These are phyloP conservation scores for Leistus spinibarbis DNA, from an alignment of 2,888 invertebrate genomes.

Conservation along the genomic window DNA sequence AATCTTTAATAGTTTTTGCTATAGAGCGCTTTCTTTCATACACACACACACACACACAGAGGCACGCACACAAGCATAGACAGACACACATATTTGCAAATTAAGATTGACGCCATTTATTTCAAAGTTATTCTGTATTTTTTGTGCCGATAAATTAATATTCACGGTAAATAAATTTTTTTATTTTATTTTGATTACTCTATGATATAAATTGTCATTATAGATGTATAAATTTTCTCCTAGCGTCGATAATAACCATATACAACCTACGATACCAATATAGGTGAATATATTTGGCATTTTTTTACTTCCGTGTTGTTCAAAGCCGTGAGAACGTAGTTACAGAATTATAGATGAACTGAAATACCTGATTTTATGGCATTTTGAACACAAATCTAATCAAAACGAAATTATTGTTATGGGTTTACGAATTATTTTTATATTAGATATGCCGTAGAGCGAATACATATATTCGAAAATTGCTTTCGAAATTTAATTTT, in stretches of 20 bases:
- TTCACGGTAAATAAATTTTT: slow-evolving; percentile 26
- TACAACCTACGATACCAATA: slow-evolving; percentile 21
- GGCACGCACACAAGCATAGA: too few relatives aligned
- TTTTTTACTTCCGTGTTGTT: slow-evolving; percentile 27
- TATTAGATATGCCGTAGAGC: background rate
- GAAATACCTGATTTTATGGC: background rate
- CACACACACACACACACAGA: too few relatives aligned
- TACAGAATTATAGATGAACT: background rate
- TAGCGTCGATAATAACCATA: slow-evolving; percentile 24
- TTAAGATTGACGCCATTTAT: background rate
- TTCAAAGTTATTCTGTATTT: background rate
- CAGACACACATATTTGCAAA: background rate
- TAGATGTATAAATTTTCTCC: slow-evolving; percentile 14
- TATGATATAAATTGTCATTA: slow-evolving; percentile 36
- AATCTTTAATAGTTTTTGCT: too few relatives aligned
- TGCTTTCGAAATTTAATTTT: too few relatives aligned
- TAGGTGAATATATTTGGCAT: background rate
- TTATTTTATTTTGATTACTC: slow-evolving; percentile 18
- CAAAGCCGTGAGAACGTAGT: background rate
- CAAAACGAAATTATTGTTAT: background rate
- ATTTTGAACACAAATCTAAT: background rate
- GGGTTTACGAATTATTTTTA: background rate
- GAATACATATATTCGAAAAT: too few relatives aligned
- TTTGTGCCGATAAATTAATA: slow-evolving; percentile 9
- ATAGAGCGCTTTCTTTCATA: too few relatives aligned